These are phyloP conservation scores for Diogma glabrata DNA, from an alignment of 2,888 invertebrate genomes.

Conservation along the genomic window DNA sequence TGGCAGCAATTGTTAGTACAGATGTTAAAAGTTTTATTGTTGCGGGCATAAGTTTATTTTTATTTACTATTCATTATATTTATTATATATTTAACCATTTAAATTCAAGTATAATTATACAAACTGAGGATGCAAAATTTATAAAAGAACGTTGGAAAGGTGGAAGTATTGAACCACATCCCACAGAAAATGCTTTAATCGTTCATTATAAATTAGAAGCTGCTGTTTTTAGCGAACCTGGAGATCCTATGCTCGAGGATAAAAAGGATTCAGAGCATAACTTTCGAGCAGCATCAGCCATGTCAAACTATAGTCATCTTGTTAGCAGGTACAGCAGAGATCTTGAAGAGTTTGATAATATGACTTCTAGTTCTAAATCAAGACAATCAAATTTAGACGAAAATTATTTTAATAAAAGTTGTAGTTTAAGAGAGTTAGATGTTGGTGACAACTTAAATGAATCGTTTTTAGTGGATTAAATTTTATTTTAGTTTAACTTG, in stretches of 20 bases:
- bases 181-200: constrained; percentile 73
- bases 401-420: constrained; percentile 10
- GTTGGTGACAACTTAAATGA: constrained; percentile 9
- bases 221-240: constrained; percentile 67
- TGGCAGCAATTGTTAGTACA: too few species aligned
- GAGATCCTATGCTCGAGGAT: constrained; percentile 70
- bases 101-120: constrained; percentile 37
- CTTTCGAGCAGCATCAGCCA: constrained; percentile 29
- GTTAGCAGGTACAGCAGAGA: constrained; percentile 44
- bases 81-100: constrained; percentile 40
- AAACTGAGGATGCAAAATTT: constrained; percentile 64
- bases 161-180: constrained; percentile 77
- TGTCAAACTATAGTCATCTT: constrained; percentile 38
- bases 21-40: too few species aligned
- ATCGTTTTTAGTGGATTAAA: constrained; percentile 10
- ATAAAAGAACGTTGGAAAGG: constrained; percentile 64
- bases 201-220: constrained; percentile 81
- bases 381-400: constrained; percentile 22
- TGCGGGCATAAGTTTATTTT: constrained; percentile 38
- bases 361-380: constrained; percentile 34
- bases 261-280: constrained; percentile 44
- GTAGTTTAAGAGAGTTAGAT: constrained; percentile 8
- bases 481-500: too few species aligned
- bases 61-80: constrained; percentile 39
- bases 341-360: constrained; percentile 41